Conservation (phyloP, 2,113 vertebrate genomes). For the Eulemur macaco region DNA sequence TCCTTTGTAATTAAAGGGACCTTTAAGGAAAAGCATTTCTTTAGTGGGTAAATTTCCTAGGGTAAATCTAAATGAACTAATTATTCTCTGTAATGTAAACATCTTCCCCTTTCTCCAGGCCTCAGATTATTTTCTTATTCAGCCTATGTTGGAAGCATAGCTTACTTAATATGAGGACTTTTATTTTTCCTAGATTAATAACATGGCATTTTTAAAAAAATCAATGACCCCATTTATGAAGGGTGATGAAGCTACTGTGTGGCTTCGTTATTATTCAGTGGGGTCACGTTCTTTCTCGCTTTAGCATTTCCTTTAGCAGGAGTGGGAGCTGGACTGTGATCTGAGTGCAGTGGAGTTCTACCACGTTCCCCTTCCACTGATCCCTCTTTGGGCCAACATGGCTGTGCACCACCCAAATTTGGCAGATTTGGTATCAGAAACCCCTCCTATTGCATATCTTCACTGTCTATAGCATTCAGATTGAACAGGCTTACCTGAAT, state of each 20-base stretch:
- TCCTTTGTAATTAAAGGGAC: neutral
- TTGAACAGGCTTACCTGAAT: neutral
- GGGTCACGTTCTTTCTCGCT: neutral
- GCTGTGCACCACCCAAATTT: neutral
- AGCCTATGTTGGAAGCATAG: neutral
- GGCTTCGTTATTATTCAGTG: neutral
- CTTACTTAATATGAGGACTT: neutral
- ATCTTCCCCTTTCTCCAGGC: neutral
- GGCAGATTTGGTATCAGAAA: neutral
- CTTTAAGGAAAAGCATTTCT: neutral
- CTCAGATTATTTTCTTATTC: slow-evolving; percentile 4
- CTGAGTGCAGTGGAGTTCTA: neutral
- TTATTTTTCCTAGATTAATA: slow-evolving; percentile 9
- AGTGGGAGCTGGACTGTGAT: neutral
- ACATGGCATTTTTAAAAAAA: neutral
- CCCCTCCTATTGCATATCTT: neutral
- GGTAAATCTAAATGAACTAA: neutral
- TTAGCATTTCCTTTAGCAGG: neutral
- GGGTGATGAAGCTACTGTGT: neutral
- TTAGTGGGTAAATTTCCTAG: neutral
- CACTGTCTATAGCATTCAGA: neutral
- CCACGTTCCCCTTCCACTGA: neutral
- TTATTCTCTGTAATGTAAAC: neutral
- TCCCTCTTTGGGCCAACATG: neutral
- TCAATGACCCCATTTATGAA: neutral